Percentiles rank a stretch among this genome's conserved stretches.
phyloP scores from a whole-genome alignment of 2,888 invertebrate species.

The Zygaena filipendulae region DNA sequence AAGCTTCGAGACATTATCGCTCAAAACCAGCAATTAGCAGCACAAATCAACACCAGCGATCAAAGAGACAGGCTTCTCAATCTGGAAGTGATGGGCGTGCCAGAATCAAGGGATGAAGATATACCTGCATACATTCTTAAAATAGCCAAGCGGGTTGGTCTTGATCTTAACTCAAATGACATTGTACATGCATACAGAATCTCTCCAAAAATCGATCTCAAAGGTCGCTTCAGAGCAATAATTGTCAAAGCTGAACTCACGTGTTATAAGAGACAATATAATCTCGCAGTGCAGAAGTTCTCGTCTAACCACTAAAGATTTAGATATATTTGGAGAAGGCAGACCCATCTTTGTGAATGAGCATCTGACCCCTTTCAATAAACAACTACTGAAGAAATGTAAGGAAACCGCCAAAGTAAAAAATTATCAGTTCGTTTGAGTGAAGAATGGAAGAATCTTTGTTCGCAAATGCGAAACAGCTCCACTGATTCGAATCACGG shows the following conservation, averaged over 20 bases:
- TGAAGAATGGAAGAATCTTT: background rate
- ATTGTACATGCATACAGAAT: background rate
- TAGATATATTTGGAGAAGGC: background rate
- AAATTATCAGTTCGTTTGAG: background rate
- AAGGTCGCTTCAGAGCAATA: background rate
- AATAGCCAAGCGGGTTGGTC: no score
- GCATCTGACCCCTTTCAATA: slow-evolving; percentile 4
- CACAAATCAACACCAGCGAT: no score
- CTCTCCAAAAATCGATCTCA: background rate
- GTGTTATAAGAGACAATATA: background rate
- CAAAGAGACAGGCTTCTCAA: no score
- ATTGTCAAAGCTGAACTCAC: background rate
- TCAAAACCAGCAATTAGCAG: no score
- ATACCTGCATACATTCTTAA: no score
- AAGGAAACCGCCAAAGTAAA: slow-evolving; percentile 1
- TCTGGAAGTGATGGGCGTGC: no score
- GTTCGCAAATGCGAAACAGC: background rate
- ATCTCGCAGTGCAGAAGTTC: background rate
- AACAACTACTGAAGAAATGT: slow-evolving; percentile 6
- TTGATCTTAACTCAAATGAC: no score
- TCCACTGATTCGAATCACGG: background rate
- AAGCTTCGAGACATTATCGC: no score
- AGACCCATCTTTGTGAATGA: slow-evolving; percentile 1
- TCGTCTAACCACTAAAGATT: background rate
- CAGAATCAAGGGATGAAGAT: no score